Conservation (phyloP, 2,888 invertebrate species). For the Morinoia aosen region DNA sequence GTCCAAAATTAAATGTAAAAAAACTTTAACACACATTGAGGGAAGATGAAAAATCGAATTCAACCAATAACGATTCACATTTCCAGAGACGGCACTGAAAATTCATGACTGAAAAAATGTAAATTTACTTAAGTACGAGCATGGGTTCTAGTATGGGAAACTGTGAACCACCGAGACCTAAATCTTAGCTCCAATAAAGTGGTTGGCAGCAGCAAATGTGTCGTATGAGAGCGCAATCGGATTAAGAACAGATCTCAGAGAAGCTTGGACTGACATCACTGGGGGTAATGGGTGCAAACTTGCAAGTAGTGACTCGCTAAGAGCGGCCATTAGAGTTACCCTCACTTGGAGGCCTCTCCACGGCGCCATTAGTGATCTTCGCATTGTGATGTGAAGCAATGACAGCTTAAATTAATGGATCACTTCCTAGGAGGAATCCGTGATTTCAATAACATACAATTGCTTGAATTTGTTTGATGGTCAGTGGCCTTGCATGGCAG, state of each 20-base stretch:
- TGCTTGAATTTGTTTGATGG: background rate
- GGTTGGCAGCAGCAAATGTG: background rate
- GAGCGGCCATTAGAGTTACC: conserved; percentile 33
- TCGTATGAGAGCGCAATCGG: conserved; percentile 25
- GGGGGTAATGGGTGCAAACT: conserved; percentile 41
- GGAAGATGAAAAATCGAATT: background rate
- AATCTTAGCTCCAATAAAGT: background rate
- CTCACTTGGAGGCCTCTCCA: background rate
- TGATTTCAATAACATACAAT: background rate
- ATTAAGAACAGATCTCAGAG: conserved; percentile 20
- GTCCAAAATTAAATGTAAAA: no score
- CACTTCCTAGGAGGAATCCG: background rate
- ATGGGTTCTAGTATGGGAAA: background rate
- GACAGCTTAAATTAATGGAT: background rate
- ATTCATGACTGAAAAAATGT: background rate
- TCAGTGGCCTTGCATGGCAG: background rate
- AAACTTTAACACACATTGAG: no score
- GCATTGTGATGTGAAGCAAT: conserved; percentile 15
- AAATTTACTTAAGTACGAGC: background rate
- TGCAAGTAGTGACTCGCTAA: conserved; percentile 39
- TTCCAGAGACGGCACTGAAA: background rate
- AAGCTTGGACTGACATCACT: conserved; percentile 10
- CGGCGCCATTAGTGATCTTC: conserved; percentile 16
- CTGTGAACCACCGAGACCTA: background rate
- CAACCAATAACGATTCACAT: background rate